phyloP scores from a whole-genome alignment of 2,888 invertebrate species.

The Amphimallon solstitiale region DNA sequence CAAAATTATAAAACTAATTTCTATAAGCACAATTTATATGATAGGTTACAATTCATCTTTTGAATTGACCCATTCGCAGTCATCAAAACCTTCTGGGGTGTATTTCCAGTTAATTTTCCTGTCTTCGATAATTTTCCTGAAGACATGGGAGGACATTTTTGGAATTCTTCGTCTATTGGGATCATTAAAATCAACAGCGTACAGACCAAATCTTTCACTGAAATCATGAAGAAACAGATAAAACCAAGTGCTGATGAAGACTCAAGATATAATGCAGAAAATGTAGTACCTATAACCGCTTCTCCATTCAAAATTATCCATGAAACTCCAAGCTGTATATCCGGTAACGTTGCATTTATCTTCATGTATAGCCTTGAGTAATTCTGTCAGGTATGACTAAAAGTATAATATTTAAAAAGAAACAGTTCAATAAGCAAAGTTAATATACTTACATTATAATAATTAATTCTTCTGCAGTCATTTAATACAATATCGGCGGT shows the following conservation, averaged over 20 bases:
- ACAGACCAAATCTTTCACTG: constrained; percentile 55
- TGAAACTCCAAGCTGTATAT: constrained; percentile 69
- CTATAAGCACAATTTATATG: too few relatives aligned
- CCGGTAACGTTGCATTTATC: constrained; percentile 64
- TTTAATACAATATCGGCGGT: constrained; percentile 64
- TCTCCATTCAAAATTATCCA: constrained; percentile 71
- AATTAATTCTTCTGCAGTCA: constrained; percentile 56
- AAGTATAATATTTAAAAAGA: not conserved
- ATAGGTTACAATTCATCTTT: constrained; percentile 1
- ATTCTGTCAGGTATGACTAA: constrained; percentile 59
- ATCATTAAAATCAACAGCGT: constrained; percentile 61
- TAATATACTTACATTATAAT: constrained; percentile 37
- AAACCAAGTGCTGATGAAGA: not conserved
- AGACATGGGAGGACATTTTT: constrained; percentile 7
- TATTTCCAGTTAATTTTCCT: constrained; percentile 57
- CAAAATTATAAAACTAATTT: too few relatives aligned
- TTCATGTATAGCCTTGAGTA: constrained; percentile 61
- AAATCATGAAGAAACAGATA: not conserved
- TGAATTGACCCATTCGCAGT: constrained; percentile 24
- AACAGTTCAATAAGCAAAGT: too few relatives aligned
- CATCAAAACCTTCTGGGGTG: constrained; percentile 39
- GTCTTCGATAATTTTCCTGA: constrained; percentile 56
- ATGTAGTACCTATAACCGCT: constrained; percentile 4
- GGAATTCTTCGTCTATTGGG: constrained; percentile 39
- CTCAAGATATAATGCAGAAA: too few relatives aligned